A percentile compares a stretch with the other conserved stretches of the same genome.
Conservation (phyloP, 2,113 vertebrate species). For the Petaurus breviceps region DNA sequence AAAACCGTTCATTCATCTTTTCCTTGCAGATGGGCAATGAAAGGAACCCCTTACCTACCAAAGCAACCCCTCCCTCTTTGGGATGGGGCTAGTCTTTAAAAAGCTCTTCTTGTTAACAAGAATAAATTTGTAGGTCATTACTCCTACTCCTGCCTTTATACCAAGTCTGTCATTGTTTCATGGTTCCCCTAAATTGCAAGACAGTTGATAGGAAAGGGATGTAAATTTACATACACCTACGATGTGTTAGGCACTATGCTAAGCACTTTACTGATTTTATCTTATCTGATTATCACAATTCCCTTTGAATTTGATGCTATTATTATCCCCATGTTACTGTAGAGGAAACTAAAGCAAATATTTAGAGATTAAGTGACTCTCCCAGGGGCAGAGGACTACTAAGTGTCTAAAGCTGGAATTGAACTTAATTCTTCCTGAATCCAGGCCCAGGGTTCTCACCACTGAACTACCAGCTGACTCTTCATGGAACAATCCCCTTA, state of each 20-base stretch:
- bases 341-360: background rate
- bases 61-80: background rate
- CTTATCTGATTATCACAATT: background rate
- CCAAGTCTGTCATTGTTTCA: background rate
- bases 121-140: background rate
- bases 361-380: background rate
- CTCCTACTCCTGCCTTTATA: background rate
- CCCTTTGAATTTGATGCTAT: background rate
- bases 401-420: background rate
- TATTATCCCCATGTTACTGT: background rate
- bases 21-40: background rate
- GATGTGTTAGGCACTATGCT: background rate
- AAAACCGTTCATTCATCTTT: background rate
- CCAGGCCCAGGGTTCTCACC: background rate
- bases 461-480: background rate
- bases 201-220: background rate
- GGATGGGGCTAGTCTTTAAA: background rate
- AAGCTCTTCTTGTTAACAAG: background rate
- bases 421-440: background rate
- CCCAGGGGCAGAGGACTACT: background rate
- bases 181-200: background rate
- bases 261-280: background rate
- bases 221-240: background rate
- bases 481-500: background rate
- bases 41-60: background rate